These are phyloP conservation scores for Ligdia adustata DNA, from an alignment of 2,888 invertebrate genomes.

Conservation along the genomic window DNA sequence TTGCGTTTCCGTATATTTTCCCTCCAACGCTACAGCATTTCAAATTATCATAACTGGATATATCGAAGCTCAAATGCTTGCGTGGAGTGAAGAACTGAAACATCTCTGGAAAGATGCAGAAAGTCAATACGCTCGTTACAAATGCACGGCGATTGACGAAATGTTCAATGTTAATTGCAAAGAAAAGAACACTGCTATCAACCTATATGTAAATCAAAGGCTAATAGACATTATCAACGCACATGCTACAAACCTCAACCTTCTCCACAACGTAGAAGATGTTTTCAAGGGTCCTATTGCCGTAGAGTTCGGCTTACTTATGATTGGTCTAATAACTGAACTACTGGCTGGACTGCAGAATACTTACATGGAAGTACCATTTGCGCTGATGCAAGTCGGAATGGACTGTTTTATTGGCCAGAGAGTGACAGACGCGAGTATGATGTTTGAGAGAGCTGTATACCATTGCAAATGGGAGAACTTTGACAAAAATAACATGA, in stretches of 20 bases:
- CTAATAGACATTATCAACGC: conserved; percentile 45
- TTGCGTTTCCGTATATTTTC: conserved; percentile 43
- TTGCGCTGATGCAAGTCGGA: conserved; percentile 47
- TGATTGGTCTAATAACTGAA: conserved; percentile 53
- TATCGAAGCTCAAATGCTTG: conserved; percentile 57
- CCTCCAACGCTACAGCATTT: conserved; percentile 50
- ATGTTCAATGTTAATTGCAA: background rate
- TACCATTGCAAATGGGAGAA: conserved; percentile 53
- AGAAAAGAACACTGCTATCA: conserved; percentile 37
- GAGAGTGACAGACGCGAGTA: conserved; percentile 48
- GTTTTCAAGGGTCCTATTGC: conserved; percentile 53
- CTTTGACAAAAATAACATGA: conserved; percentile 47
- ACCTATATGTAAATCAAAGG: conserved; percentile 44
- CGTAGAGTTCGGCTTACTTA: conserved; percentile 51
- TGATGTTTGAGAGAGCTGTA: conserved; percentile 44
- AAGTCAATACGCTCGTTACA: conserved; percentile 18
- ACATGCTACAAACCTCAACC: conserved; percentile 46
- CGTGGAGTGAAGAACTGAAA: conserved; percentile 52
- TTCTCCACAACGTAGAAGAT: conserved; percentile 46
- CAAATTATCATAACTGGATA: conserved; percentile 54
- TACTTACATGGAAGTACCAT: conserved; percentile 56
- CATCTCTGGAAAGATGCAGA: conserved; percentile 52
- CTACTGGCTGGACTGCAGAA: conserved; percentile 60
- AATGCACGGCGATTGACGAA: background rate
- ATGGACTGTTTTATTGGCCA: conserved; percentile 54